These are phyloP conservation scores for Apis laboriosa DNA, from an alignment of 1,140 invertebrate species.

Conservation along the genomic window DNA sequence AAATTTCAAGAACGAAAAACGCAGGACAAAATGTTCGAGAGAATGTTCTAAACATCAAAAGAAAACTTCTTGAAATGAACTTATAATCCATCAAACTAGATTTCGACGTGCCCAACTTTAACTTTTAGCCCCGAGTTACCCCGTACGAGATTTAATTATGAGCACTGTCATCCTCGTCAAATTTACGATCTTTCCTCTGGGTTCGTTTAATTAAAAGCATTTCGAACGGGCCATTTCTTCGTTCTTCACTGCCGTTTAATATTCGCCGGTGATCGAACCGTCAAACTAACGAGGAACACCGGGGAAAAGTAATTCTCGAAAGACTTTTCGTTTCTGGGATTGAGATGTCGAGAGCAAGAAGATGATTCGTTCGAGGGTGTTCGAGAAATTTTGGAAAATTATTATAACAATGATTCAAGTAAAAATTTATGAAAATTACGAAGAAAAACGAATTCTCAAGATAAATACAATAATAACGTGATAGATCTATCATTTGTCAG, in stretches of 20 bases:
- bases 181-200: constrained; percentile 1
- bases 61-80: neutral
- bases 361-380: neutral
- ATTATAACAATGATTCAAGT: too few species aligned
- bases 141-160: constrained; percentile 24
- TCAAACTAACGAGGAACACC: constrained; percentile 10
- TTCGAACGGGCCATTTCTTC: neutral
- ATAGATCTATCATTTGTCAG: too few species aligned
- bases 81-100: constrained; percentile 9
- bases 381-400: neutral
- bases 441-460: too few species aligned
- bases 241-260: constrained; percentile 11
- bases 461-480: too few species aligned
- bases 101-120: neutral
- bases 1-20: neutral
- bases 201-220: constrained; percentile 42
- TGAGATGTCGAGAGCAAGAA: too few species aligned
- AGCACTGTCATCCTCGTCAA: neutral
- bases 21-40: neutral
- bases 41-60: neutral
- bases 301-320: neutral
- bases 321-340: neutral
- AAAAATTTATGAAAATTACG: too few species aligned
- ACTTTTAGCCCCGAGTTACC: neutral
- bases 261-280: constrained; percentile 26